Evolutionary conservation across 2,888 invertebrate genomes (phyloP).

Genomic region (Steinernema hermaphroditum): DNA sequence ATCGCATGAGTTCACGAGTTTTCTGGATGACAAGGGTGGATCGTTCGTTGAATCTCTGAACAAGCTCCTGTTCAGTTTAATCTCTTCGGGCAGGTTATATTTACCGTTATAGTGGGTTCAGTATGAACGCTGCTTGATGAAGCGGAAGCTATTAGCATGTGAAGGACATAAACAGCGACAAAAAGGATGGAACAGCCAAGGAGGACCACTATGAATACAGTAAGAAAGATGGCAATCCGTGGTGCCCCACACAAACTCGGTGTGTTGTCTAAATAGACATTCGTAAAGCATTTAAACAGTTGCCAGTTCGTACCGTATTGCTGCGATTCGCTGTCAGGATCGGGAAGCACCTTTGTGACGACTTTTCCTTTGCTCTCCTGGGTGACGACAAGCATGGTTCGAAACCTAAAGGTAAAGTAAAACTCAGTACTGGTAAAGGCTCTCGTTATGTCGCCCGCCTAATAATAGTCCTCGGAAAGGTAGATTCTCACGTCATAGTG

Average conservation of each 20-base stretch:
- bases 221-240: slow-evolving; percentile 17
- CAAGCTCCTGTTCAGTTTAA: no score
- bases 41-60: slow-evolving; percentile 12
- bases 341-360: background rate
- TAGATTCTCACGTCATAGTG: no score
- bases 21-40: slow-evolving; percentile 17
- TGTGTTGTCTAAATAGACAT: background rate
- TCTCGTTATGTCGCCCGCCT: no score
- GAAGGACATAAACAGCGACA: slow-evolving; percentile 15
- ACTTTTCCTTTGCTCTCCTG: background rate
- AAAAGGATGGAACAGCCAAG: slow-evolving; percentile 19
- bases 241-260: slow-evolving; percentile 9
- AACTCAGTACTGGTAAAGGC: no score
- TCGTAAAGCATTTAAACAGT: background rate
- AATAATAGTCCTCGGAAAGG: no score
- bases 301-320: background rate
- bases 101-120: slow-evolving; percentile 11
- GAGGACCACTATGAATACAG: slow-evolving; percentile 27
- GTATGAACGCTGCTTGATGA: background rate
- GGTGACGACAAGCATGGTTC: background rate
- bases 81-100: no score
- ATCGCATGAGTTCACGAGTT: background rate
- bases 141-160: slow-evolving; percentile 14
- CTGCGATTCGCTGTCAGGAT: slow-evolving; percentile 9
- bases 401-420: background rate